Evolutionary conservation across 2,888 invertebrate genomes (phyloP).

Genomic region (Keiferia lycopersicella): DNA sequence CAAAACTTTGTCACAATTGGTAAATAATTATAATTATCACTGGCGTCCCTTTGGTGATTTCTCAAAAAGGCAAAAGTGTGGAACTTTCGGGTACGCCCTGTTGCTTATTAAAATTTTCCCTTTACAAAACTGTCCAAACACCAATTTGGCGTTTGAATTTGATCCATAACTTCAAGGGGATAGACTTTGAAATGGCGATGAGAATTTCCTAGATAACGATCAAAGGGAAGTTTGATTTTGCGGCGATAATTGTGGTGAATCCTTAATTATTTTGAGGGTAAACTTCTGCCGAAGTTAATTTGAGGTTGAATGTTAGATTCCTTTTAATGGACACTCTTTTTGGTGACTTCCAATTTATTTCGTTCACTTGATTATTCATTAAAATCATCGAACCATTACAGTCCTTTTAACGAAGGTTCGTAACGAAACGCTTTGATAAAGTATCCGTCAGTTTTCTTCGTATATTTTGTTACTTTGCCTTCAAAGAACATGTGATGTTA

Average conservation of each 20-base stretch:
- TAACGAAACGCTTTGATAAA: constrained; percentile 53
- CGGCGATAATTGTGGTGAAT: constrained; percentile 80
- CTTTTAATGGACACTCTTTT: constrained; percentile 78
- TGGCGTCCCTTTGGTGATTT: constrained; percentile 67
- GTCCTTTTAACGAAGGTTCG: constrained; percentile 54
- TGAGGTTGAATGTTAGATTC: constrained; percentile 73
- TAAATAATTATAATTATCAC: constrained; percentile 80
- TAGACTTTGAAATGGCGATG: constrained; percentile 53
- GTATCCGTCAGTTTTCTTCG: constrained; percentile 10
- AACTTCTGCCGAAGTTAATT: constrained; percentile 79
- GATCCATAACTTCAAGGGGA: constrained; percentile 42
- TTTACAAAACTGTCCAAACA: constrained; percentile 55
- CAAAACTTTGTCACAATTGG: constrained; percentile 74
- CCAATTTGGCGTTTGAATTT: constrained; percentile 39
- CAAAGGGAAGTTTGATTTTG: constrained; percentile 79
- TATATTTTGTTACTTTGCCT: constrained; percentile 11
- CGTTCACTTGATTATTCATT: constrained; percentile 74
- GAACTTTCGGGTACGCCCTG: constrained; percentile 69
- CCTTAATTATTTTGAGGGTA: constrained; percentile 81
- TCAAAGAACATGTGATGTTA: constrained; percentile 16
- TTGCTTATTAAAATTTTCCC: constrained; percentile 75
- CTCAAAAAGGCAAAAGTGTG: constrained; percentile 74
- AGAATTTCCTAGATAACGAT: constrained; percentile 62
- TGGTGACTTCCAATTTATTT: constrained; percentile 76
- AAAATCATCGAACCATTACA: constrained; percentile 54